Evolutionary conservation across 2,888 invertebrate genomes (phyloP).

Genomic region (Strigamia maritima): DNA sequence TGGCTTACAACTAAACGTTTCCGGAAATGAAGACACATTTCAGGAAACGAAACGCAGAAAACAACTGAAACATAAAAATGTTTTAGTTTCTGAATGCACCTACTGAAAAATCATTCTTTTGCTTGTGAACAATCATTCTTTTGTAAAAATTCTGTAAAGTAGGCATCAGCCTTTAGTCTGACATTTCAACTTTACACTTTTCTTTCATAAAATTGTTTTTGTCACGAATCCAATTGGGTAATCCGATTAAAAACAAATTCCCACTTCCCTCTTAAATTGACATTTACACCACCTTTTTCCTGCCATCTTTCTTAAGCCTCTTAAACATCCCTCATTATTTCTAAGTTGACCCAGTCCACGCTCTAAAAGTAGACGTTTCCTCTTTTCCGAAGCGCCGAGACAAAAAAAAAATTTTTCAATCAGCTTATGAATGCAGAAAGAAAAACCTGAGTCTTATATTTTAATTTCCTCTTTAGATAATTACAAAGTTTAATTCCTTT

Average conservation of each 20-base stretch:
- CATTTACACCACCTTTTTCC: neutral
- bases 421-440: neutral
- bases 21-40: no score
- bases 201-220: no score
- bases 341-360: neutral
- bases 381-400: neutral
- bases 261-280: neutral
- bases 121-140: no score
- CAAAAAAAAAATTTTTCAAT: neutral
- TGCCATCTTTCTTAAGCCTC: neutral
- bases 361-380: neutral
- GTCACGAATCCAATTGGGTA: neutral
- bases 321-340: neutral
- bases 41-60: no score
- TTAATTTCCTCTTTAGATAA: constrained; percentile 4
- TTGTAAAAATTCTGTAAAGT: no score
- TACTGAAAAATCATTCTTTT: no score
- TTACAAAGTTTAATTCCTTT: constrained; percentile 4
- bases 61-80: no score
- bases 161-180: no score
- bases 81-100: no score
- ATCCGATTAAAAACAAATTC: neutral
- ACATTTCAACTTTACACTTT: no score
- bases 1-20: no score
- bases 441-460: neutral